Evolutionary conservation across 2,113 vertebrate genomes (phyloP), one percentile per base, ranked within the genome.

Genomic region (Phasianus colchicus): DNA sequence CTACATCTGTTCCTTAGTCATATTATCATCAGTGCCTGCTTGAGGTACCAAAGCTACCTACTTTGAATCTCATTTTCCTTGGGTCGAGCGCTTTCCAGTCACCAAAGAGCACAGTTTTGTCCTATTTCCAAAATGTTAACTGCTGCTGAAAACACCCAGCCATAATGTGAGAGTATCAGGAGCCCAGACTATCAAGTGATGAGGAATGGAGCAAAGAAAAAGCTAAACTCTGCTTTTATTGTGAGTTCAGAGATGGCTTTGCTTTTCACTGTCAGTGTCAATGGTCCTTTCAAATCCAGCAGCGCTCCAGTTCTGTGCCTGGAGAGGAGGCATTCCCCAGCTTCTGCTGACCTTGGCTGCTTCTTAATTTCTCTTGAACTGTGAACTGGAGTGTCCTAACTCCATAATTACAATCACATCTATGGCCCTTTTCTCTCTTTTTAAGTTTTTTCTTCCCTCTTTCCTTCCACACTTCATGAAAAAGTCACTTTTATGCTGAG

Each of bases 141-240:
- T 42, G 16, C 42, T 70, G n/a, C 50, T 74, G 36, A 34, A 38
- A 80, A 30, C n/a, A 58, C 19, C 17, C 1, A 2, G 4, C 9
- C 4, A 0, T 22, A 0, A 0, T 7, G 3, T 20, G 43, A 20
- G 27, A 34, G 19, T 36, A 9, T 13, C 14, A 2, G 25, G 24
- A 43, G 11, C n/a, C 7, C 50, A 73, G 13, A 4, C 24, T 20
- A 54, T 12, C 1, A 14, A 66, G 7, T 5, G 6, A 5, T 2
- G 54, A 38, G 38, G 60, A 34, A 21, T 72, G 42, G 64, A 63
- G 11, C 3, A 38, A 45, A 45, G 27, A 30, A 42, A 29, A 50
- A 84, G 24, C 24, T 55, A 61, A 8, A 15, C 11, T 24, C 4
- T 3, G 34, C 24, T 64, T 64, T 55, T 17, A 8, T 15, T 2